Evolutionary conservation across 2,113 vertebrate species (phyloP), one percentile per base, ranked within the genome.

Genomic region (Sinocyclocheilus anshuiensis): DNA sequence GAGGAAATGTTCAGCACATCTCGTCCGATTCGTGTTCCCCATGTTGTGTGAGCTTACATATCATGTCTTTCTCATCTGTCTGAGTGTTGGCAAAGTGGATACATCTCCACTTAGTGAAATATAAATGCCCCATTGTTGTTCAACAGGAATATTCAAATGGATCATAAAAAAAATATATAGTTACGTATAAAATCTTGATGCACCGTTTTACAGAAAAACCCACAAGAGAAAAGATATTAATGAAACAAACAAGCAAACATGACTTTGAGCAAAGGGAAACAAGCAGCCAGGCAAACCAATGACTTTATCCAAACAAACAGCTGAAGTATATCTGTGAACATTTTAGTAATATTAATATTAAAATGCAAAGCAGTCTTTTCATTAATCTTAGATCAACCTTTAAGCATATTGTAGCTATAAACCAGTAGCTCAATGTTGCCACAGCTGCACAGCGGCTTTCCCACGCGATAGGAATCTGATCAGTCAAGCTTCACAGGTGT

Each of bases 151-250:
- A 94, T 94, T 93, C 91, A 94, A 95, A 94, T 90, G 91, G 89
- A 89, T 93, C 93, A 95, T 95, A 92, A 95, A 95, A 95, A 42
- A 84, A 93, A 94, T 92, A 95, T 90, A 94, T 93, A 91, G 89
- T 93, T 94, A 78, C 88, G 89, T 91, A 94, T 95, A 85, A 94
- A 95, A 94, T 94, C 93, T 95, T 94, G 93, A 95, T 95, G 94
- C 89, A 83, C 55, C 87, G 48, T 94, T 95, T 94, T 94, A 94
- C 92, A 93, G 94, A 94, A 94, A 94, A 93, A 93, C 93, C 92
- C 93, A 90, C 92, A 91, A 91, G 93, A 94, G 93, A 91, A 90
- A 88, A 93, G 90, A 92, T 89, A 93, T 95, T 95, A 94, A 94
- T 94, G 93, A 94, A 94, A 94, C 94, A 95, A 94, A 92, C 92